These are phyloP conservation scores for Cryptus armator DNA, from an alignment of 2,888 invertebrate species.

Conservation along the genomic window DNA sequence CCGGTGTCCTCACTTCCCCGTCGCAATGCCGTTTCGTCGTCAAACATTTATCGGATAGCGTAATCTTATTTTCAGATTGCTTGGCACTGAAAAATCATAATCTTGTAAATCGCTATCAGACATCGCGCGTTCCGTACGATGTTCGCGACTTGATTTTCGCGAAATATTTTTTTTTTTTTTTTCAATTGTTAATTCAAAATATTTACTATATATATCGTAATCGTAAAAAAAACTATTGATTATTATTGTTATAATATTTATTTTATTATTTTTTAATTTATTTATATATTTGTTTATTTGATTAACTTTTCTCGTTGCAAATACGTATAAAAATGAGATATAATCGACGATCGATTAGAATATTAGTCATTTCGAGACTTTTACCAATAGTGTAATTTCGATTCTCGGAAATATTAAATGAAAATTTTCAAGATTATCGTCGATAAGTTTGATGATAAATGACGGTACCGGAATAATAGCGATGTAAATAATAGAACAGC, in stretches of 20 bases:
- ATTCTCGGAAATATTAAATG: neutral
- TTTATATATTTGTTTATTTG: no score
- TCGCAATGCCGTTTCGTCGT: constrained; percentile 63
- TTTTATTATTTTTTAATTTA: no score
- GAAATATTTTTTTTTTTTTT: no score
- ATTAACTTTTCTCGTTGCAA: no score
- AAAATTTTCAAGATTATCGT: neutral
- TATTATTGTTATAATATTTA: no score
- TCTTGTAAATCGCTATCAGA: neutral
- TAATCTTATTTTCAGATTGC: constrained; percentile 53
- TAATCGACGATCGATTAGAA: no score
- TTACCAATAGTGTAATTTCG: neutral
- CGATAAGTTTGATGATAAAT: neutral
- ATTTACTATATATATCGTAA: no score
- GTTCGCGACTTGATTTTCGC: no score
- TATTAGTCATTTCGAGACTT: neutral
- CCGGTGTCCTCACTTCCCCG: constrained; percentile 56
- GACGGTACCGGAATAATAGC: neutral
- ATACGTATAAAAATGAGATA: no score
- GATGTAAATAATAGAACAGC: neutral
- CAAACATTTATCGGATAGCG: constrained; percentile 59
- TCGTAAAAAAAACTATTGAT: no score
- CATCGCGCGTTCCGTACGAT: no score
- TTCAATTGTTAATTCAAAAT: no score
- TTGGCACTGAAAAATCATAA: constrained; percentile 46